These are phyloP conservation scores for Thamnaconus septentrionalis DNA, from an alignment of 2,113 vertebrate species.

Conservation along the genomic window DNA sequence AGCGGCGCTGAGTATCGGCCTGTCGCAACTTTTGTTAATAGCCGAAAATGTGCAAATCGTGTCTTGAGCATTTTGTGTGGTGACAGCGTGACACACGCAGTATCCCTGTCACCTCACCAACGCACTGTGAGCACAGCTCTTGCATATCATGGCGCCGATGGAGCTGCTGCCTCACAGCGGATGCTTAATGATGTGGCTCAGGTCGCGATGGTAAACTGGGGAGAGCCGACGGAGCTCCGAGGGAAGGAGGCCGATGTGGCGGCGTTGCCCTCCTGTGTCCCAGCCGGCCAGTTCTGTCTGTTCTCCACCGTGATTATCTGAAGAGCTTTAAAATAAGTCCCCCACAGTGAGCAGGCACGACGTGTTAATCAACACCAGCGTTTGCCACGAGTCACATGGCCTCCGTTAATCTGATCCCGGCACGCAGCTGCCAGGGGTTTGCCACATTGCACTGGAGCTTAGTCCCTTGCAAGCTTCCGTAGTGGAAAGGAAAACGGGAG, in stretches of 20 bases:
- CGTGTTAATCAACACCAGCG: too few species aligned
- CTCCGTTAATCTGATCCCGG: constrained; percentile 44
- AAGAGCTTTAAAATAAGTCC: constrained; percentile 34
- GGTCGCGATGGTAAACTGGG: constrained; percentile 48
- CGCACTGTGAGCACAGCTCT: constrained; percentile 7
- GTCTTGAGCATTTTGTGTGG: constrained; percentile 4
- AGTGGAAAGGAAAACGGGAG: too few species aligned
- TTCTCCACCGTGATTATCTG: constrained; percentile 38
- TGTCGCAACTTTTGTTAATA: constrained; percentile 44
- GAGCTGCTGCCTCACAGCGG: constrained; percentile 44
- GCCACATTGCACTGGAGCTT: too few species aligned
- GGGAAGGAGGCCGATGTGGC: constrained; percentile 23
- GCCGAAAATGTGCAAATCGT: constrained; percentile 22
- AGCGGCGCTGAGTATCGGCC: background rate
- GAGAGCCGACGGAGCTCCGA: constrained; percentile 33
- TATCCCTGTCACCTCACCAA: constrained; percentile 40
- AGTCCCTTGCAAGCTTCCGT: too few species aligned
- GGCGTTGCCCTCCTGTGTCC: constrained; percentile 13
- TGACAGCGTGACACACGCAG: constrained; percentile 39
- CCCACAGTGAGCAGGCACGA: background rate
- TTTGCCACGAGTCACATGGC: background rate
- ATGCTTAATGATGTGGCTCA: constrained; percentile 58
- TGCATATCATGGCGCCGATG: constrained; percentile 43
- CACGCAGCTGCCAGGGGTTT: constrained; percentile 23
- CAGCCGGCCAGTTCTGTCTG: constrained; percentile 8